Conservation (phyloP, 2,797 vertebrate genomes). For the Rhabdomys pumilio region DNA sequence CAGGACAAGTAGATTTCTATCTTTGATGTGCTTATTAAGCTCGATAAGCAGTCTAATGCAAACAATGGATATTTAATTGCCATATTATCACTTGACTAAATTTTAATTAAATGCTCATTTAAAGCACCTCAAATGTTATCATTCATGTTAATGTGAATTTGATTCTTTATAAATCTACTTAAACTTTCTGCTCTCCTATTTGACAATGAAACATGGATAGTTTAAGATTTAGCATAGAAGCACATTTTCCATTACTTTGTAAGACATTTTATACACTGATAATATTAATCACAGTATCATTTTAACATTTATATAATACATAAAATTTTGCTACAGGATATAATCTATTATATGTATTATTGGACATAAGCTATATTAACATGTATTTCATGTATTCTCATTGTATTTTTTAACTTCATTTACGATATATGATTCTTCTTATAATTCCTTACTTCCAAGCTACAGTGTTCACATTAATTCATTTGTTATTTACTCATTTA, state of each 20-base stretch:
- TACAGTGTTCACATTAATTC: not conserved
- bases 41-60: conserved; percentile 87
- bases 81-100: conserved; percentile 88
- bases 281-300: not conserved
- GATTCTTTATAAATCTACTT: conserved; percentile 83
- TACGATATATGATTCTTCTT: not conserved
- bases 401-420: not conserved
- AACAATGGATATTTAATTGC: conserved; percentile 90
- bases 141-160: conserved; percentile 83
- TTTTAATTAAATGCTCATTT: conserved; percentile 90
- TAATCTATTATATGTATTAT: not conserved
- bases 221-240: not conserved
- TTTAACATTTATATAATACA: not conserved
- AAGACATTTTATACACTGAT: not conserved
- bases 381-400: not conserved
- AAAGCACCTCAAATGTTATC: conserved; percentile 86
- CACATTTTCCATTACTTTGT: not conserved
- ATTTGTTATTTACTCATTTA: not conserved
- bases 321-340: not conserved
- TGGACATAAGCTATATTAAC: conserved; percentile 4
- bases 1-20: conserved; percentile 88
- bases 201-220: conserved; percentile 67
- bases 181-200: conserved; percentile 73
- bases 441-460: not conserved
- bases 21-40: conserved; percentile 88